Base-by-base conservation (phyloP, 1,140 invertebrate genomes). In the Hyles vespertilio region DNA sequence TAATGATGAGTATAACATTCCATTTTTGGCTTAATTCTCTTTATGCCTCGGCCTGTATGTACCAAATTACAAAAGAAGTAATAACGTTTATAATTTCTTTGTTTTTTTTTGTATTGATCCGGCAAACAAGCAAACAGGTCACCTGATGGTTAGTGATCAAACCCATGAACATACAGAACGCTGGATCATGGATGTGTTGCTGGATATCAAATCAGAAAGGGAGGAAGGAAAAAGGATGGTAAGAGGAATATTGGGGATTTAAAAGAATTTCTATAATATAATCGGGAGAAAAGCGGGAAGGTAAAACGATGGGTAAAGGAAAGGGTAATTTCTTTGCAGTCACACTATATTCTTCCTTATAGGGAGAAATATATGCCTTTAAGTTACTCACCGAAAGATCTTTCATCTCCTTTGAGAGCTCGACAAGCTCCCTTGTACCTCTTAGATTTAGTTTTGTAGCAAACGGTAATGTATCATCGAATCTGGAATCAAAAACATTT, bases 381-480 rank as follows among this genome's bases (percentile, higher is more conserved):
- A 2, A 6, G 5, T 32, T 32, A 60, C 59, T 65, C 49, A 67
- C 66, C 22, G 50, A 54, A 32, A 69, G 47, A 34, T 69, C 57
- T 12, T 57, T 57, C 11, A 72, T 59, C 4, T 66, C 61, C 43
- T 55, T 58, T 5, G 63, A 66, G 0, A 72, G 34, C 36, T 69
- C 59, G 32, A 72, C 33, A 10, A 69, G 47, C 40, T 69, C 51
- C 34, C 54, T 59, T 4, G 70, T 69, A 3, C 66, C 70, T 10
- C 64, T 10, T 11, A 72, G 47, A 33, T 72, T 72, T 45, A 66
- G 49, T 9, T 59, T 62, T 3, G 56, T 52, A n/a, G 70, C 63
- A 48, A 47, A 51, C 3, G 50, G 33, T 34, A 72, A 40, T 10
- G 58, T 46, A 50, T 72, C 70, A 10, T 72, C 59, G 34, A 72